Evolutionary conservation across 2,113 vertebrate species (phyloP).

Genomic region (Muntiacus muntjak): DNA sequence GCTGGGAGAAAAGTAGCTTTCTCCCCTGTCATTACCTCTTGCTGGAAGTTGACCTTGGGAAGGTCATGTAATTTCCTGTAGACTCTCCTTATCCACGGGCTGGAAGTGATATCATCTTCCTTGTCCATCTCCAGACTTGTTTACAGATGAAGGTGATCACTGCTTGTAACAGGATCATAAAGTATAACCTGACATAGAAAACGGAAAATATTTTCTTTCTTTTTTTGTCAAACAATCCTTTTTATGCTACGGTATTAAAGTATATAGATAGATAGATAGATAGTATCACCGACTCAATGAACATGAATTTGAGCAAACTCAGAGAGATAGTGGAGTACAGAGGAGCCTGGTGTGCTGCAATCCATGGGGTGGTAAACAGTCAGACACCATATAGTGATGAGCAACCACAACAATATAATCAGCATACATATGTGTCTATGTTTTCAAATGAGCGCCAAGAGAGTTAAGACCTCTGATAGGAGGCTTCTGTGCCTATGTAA

Average conservation of each 20-base stretch:
- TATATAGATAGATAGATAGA: background rate
- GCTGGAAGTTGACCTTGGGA: background rate
- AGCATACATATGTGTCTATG: accelerated
- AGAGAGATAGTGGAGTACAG: background rate
- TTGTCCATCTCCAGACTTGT: background rate
- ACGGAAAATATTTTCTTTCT: background rate
- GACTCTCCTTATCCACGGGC: background rate
- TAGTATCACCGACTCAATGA: background rate
- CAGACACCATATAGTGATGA: background rate
- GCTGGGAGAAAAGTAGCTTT: accelerated
- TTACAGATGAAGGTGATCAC: background rate
- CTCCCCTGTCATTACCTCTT: too few species aligned
- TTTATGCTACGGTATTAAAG: background rate
- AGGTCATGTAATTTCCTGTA: accelerated
- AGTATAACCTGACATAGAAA: too few species aligned
- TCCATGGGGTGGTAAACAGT: background rate
- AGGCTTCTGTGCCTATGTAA: background rate
- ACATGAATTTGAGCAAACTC: background rate
- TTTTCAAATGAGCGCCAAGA: background rate
- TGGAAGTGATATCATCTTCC: background rate
- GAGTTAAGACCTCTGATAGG: too few species aligned
- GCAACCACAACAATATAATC: background rate
- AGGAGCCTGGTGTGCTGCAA: background rate
- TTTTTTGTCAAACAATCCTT: background rate
- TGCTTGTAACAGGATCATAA: background rate